Evolutionary conservation across 2,797 vertebrate genomes (phyloP), one percentile per base, ranked within the genome.

Genomic region (Tachyglossus aculeatus): DNA sequence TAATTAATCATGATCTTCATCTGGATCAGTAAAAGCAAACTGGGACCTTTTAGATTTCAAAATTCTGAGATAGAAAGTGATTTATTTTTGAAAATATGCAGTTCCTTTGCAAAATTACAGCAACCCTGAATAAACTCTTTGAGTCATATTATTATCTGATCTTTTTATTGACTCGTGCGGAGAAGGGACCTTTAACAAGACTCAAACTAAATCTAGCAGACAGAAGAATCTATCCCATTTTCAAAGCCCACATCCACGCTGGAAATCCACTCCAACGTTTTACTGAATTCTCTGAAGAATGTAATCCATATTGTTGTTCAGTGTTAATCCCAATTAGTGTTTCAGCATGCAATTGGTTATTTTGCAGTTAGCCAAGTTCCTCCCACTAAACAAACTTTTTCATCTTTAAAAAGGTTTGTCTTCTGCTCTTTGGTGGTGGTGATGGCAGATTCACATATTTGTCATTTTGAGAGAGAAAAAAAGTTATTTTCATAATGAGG

Each of bases 211-310:
- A 54, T 5, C n/a, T n/a, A n/a, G n/a, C n/a, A n/a, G n/a, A 21
- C 27, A 34, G 21, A 60, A 50, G n/a, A 21, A 22, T 47, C 67
- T 62, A 52, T 51, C 24, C 13, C 62, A 48, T 54, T 78, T 74
- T 40, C 34, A n/a, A 71, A 66, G 36, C 52, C 41, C 41, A 10
- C 19, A n/a, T 55, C 44, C 47, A 54, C 52, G 24, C 15, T 61
- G 56, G 10, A 71, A 22, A 67, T 22, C 40, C 21, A 27, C 60
- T 56, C 18, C 19, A 66, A 53, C 55, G 27, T 71, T 15, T 12
- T 11, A 6, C 32, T 67, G 31, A 69, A 79, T 74, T 74, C 60
- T 48, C 64, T 72, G 60, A 69, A 44, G 45, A 71, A 66, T 47
- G 63, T 44, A n/a, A 57, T 64, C 16, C 66, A 58, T 66, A 58